Conservation (phyloP, 2,888 invertebrate genomes). For the Xiphydria camelus region DNA sequence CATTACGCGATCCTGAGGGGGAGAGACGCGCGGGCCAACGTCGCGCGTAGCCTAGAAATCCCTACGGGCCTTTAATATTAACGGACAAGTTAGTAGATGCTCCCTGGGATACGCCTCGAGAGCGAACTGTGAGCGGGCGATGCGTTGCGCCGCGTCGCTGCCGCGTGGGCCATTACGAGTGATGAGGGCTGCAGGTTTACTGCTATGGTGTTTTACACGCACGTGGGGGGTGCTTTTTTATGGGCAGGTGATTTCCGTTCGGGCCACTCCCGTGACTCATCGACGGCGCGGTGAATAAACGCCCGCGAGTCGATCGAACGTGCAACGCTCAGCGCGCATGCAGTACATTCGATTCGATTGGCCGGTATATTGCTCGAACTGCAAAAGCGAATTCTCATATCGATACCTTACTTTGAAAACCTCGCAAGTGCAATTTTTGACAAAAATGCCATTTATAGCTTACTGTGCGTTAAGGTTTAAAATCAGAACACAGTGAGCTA, state of each 20-base stretch:
- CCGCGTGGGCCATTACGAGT: conserved; percentile 21
- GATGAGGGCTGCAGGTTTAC: conserved; percentile 21
- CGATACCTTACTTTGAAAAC: no score
- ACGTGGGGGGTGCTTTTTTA: conserved; percentile 30
- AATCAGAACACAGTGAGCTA: no score
- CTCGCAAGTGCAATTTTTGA: no score
- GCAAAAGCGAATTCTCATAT: no score
- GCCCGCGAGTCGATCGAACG: conserved; percentile 28
- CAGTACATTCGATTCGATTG: no score
- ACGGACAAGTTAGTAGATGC: conserved; percentile 51
- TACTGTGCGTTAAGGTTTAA: no score
- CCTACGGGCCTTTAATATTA: conserved; percentile 54
- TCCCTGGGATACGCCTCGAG: conserved; percentile 20
- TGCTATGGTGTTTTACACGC: conserved; percentile 27
- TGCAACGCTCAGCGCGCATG: no score
- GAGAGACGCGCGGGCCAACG: conserved; percentile 19
- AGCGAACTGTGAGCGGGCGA: conserved; percentile 13
- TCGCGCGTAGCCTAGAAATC: conserved; percentile 27
- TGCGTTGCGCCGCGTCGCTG: conserved; percentile 11
- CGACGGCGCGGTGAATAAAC: conserved; percentile 20
- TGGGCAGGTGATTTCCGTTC: conserved; percentile 40
- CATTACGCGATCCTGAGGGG: no score
- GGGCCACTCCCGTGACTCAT: conserved; percentile 31
- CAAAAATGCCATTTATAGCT: no score
- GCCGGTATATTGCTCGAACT: no score